phyloP scores from a whole-genome alignment of 2,797 vertebrate genomes.

The Benthosema pterotum region DNA sequence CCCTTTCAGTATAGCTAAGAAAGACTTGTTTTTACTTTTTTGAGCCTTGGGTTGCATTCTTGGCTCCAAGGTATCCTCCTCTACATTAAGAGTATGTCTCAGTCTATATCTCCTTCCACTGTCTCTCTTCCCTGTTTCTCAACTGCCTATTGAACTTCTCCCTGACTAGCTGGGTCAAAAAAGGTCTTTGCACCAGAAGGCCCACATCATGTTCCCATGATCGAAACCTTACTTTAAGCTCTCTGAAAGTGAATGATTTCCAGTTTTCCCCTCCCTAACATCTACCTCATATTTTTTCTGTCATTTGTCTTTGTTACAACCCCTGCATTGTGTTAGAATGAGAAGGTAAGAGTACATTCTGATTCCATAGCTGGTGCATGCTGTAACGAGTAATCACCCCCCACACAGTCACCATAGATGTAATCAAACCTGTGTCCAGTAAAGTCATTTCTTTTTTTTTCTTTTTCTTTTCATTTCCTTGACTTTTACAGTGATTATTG shows the following conservation, averaged over 20 bases:
- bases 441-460: conserved; percentile 63
- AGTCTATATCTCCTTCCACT: conserved; percentile 55
- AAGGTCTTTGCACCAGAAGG: conserved; percentile 63
- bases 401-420: conserved; percentile 76
- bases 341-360: conserved; percentile 98
- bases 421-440: conserved; percentile 74
- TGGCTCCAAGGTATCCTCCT: conserved; percentile 35
- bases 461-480: conserved; percentile 62
- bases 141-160: neutral
- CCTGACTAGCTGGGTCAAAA: conserved; percentile 63
- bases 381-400: conserved; percentile 78
- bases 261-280: conserved; percentile 85
- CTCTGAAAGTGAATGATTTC: conserved; percentile 84
- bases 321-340: conserved; percentile 99
- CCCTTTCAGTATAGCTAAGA: conserved; percentile 54
- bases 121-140: neutral
- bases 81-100: conserved; percentile 55
- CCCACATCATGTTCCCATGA: conserved; percentile 76
- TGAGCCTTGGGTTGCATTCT: conserved; percentile 40
- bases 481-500: conserved; percentile 71
- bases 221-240: conserved; percentile 81
- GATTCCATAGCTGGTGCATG: conserved; percentile 92
- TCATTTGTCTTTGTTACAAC: conserved; percentile 97
- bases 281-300: conserved; percentile 98
- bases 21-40: conserved; percentile 39